These are phyloP conservation scores for Limnothrissa miodon DNA, from an alignment of 2,113 vertebrate genomes.

Conservation along the genomic window DNA sequence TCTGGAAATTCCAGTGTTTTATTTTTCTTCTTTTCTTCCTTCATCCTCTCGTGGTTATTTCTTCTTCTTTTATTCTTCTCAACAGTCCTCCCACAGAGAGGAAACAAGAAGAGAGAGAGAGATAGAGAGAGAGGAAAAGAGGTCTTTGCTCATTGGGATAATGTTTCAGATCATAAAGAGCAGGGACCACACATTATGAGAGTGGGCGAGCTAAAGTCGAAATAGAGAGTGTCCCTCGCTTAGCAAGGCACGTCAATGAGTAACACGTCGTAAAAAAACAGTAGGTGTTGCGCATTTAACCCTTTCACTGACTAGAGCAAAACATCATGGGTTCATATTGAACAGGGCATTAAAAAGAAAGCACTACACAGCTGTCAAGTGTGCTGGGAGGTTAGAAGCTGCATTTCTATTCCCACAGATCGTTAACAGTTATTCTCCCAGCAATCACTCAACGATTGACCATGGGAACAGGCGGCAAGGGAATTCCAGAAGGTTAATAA, in stretches of 20 bases:
- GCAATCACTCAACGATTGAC: conserved; percentile 5
- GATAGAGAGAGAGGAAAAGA: neutral
- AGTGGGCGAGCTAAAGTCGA: neutral
- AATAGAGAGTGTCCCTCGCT: neutral
- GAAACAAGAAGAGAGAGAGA: neutral
- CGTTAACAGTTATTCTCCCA: neutral
- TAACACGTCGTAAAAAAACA: neutral
- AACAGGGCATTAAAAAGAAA: neutral
- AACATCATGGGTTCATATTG: neutral
- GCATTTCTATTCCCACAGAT: neutral
- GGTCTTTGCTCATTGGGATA: neutral
- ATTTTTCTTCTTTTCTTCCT: neutral
- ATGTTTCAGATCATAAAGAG: neutral
- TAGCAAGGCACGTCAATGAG: neutral
- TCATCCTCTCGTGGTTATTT: neutral
- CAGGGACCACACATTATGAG: neutral
- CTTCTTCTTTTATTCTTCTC: neutral
- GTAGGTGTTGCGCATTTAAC: neutral
- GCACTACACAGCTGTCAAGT: neutral
- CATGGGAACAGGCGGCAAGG: neutral
- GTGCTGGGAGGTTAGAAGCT: neutral
- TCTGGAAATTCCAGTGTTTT: conserved; percentile 8
- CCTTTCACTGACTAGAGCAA: neutral
- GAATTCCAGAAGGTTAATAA: conserved; percentile 9
- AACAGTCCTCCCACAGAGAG: neutral